phyloP scores from a whole-genome alignment of 2,888 invertebrate genomes.

The Rhamphomyia laevipes region DNA sequence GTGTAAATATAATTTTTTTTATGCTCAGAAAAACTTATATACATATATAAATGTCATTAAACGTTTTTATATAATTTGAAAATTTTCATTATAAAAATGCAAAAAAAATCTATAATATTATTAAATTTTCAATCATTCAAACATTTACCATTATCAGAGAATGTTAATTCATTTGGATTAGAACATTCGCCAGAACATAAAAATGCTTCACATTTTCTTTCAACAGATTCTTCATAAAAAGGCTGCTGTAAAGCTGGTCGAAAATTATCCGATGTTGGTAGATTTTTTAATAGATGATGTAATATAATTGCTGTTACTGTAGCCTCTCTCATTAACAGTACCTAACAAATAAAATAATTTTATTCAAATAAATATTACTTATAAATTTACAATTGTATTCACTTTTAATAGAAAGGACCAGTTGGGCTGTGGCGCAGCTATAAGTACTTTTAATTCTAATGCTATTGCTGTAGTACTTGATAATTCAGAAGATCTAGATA shows the following conservation, averaged over 20 bases:
- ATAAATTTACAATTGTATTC: slow-evolving; percentile 8
- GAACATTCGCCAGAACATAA: slow-evolving; percentile 57
- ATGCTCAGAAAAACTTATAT: too few relatives aligned
- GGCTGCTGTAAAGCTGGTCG: slow-evolving; percentile 31
- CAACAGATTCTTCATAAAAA: slow-evolving; percentile 30
- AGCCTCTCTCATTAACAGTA: slow-evolving; percentile 60
- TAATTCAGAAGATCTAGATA: slow-evolving; percentile 40
- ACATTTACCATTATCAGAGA: background rate
- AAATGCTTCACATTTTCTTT: slow-evolving; percentile 49
- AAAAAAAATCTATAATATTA: background rate
- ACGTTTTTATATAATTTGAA: too few relatives aligned
- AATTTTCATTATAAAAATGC: too few relatives aligned
- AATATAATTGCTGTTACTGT: slow-evolving; percentile 48
- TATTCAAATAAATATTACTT: background rate
- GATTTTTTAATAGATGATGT: slow-evolving; percentile 40
- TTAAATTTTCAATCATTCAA: background rate
- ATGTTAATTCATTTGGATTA: background rate
- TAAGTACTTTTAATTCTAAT: slow-evolving; percentile 56
- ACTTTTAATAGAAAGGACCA: slow-evolving; percentile 68
- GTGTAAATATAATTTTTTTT: too few relatives aligned
- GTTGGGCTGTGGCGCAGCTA: slow-evolving; percentile 66
- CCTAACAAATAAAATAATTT: slow-evolving; percentile 34
- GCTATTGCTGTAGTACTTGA: slow-evolving; percentile 50
- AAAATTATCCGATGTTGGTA: slow-evolving; percentile 37
- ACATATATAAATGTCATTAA: too few relatives aligned